phyloP scores from a whole-genome alignment of 2,113 vertebrate genomes.

The Gambusia affinis region DNA sequence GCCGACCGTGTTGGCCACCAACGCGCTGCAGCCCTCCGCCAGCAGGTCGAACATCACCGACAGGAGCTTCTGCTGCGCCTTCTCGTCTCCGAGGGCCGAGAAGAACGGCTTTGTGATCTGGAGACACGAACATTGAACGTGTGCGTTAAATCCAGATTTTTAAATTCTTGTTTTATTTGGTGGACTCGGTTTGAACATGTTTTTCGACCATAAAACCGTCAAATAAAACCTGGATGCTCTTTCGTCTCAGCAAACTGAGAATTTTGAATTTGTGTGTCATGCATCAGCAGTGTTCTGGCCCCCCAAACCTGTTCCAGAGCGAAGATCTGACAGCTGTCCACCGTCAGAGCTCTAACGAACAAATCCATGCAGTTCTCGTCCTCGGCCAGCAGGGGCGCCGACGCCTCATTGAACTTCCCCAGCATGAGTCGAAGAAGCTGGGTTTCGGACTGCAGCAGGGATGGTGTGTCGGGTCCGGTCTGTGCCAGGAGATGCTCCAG shows the following conservation, averaged over 20 bases:
- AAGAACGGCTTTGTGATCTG: constrained; percentile 94
- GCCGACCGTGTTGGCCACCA: constrained; percentile 82
- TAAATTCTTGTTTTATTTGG: background rate
- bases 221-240: background rate
- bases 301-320: constrained; percentile 89
- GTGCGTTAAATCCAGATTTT: no score
- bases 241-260: no score
- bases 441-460: constrained; percentile 83
- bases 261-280: no score
- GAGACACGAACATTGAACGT: background rate
- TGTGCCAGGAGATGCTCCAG: constrained; percentile 85
- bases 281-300: no score
- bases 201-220: background rate
- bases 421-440: constrained; percentile 83
- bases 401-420: constrained; percentile 85
- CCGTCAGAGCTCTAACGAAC: constrained; percentile 83
- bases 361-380: constrained; percentile 84
- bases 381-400: constrained; percentile 84
- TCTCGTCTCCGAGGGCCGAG: constrained; percentile 81
- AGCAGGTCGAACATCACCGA: constrained; percentile 88
- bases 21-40: constrained; percentile 80
- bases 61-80: constrained; percentile 88
- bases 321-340: constrained; percentile 80
- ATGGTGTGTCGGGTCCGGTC: constrained; percentile 69
- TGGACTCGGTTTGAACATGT: background rate